Conservation (phyloP, 2,888 invertebrate species). For the Synergus laeviventris region DNA sequence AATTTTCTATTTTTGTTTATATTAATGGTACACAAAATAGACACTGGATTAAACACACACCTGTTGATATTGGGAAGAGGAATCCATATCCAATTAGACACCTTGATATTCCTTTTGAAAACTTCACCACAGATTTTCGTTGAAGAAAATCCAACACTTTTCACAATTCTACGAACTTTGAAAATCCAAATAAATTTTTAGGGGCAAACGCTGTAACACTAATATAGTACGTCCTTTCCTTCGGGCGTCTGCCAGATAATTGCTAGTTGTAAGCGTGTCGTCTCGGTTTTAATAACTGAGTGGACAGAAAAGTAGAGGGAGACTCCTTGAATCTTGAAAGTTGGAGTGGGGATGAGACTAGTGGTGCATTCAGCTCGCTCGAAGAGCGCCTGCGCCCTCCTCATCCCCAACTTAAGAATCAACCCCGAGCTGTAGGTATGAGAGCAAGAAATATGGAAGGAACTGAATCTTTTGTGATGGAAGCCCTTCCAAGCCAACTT, state of each 20-base stretch:
- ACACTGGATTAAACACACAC: neutral
- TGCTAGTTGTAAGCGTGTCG: conserved; percentile 73
- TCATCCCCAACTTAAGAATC: conserved; percentile 68
- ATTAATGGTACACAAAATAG: too few species aligned
- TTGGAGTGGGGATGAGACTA: conserved; percentile 47
- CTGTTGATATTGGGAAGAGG: conserved; percentile 35
- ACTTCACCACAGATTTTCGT: neutral
- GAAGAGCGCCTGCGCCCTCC: conserved; percentile 67
- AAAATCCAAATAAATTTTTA: conserved; percentile 39
- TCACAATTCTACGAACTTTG: conserved; percentile 16
- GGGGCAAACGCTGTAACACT: neutral
- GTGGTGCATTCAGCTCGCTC: conserved; percentile 46
- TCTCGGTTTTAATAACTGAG: conserved; percentile 74
- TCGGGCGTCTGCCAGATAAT: conserved; percentile 73
- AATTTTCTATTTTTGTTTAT: too few species aligned
- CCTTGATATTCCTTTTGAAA: neutral
- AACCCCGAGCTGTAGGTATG: conserved; percentile 61
- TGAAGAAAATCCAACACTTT: neutral
- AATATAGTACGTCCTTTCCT: conserved; percentile 58
- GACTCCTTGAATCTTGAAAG: conserved; percentile 60
- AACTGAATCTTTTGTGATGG: conserved; percentile 44
- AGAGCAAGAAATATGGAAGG: conserved; percentile 38
- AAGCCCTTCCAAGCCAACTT: conserved; percentile 18
- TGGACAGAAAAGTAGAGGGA: conserved; percentile 73
- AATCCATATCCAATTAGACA: neutral